Evolutionary conservation across 2,797 vertebrate genomes (phyloP).

Genomic region (Apodemus agrarius): DNA sequence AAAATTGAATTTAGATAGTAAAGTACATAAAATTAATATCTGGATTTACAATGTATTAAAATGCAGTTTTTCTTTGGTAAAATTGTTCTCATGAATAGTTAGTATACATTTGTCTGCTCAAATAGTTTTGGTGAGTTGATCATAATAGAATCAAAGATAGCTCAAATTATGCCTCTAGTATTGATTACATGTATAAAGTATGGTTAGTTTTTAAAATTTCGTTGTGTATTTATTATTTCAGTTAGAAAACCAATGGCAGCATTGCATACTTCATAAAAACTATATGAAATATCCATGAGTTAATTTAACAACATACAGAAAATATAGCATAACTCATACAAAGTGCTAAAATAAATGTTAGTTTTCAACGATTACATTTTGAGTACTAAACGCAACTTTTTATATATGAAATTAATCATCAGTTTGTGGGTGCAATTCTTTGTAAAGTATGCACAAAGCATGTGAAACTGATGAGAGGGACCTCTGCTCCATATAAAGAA

Average conservation of each 20-base stretch:
- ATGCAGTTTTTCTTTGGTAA: neutral
- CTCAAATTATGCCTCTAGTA: neutral
- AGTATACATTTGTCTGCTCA: neutral
- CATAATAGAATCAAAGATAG: neutral
- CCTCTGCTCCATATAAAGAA: neutral
- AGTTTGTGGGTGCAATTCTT: neutral
- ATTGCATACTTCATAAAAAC: neutral
- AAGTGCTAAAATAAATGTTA: neutral
- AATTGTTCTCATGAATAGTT: neutral
- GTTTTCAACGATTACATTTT: neutral
- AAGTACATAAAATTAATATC: neutral
- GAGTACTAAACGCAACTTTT: neutral
- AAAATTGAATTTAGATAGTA: neutral
- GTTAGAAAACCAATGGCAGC: neutral
- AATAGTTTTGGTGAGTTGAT: neutral
- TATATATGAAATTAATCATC: neutral
- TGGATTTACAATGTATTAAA: neutral
- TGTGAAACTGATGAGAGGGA: neutral
- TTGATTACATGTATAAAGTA: neutral
- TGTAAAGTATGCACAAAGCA: neutral
- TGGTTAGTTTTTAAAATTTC: neutral
- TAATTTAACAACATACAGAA: neutral
- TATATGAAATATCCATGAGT: neutral
- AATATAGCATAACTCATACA: neutral
- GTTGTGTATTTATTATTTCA: neutral